Conservation (phyloP, 2,113 vertebrate genomes). For the Albula goreensis region DNA sequence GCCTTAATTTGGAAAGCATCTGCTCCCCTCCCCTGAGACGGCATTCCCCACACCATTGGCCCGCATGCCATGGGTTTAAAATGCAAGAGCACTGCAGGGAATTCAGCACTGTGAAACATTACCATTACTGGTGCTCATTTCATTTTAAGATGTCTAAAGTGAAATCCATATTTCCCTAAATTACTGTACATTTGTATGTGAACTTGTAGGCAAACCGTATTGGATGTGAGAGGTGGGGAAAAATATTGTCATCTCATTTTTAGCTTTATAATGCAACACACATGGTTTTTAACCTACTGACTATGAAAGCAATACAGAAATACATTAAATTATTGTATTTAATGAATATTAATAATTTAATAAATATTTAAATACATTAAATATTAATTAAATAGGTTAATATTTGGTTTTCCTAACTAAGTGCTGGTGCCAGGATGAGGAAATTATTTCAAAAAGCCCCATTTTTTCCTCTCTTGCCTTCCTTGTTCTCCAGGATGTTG, state of each 20-base stretch:
- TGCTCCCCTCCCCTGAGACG: conserved; percentile 31
- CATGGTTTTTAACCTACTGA: no score
- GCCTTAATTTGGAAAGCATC: conserved; percentile 61
- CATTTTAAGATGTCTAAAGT: neutral
- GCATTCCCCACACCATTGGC: conserved; percentile 21
- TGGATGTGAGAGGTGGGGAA: no score
- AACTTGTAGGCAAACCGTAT: neutral
- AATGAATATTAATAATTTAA: no score
- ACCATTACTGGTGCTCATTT: neutral
- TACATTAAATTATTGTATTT: no score
- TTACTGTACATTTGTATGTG: neutral
- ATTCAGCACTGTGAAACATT: neutral
- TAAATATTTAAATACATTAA: no score
- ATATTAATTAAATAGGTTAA: neutral
- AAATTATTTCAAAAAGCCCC: neutral
- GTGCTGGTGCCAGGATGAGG: neutral
- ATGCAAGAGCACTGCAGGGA: neutral
- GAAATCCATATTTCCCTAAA: neutral
- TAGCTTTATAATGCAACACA: no score
- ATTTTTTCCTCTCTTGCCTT: conserved; percentile 69
- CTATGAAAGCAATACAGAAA: no score
- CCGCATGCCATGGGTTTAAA: neutral
- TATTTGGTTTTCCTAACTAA: neutral
- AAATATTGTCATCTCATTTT: no score
- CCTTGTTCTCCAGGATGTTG: conserved; percentile 95